phyloP scores from a whole-genome alignment of 2,797 vertebrate genomes.

The Basileuterus tristriatus region DNA sequence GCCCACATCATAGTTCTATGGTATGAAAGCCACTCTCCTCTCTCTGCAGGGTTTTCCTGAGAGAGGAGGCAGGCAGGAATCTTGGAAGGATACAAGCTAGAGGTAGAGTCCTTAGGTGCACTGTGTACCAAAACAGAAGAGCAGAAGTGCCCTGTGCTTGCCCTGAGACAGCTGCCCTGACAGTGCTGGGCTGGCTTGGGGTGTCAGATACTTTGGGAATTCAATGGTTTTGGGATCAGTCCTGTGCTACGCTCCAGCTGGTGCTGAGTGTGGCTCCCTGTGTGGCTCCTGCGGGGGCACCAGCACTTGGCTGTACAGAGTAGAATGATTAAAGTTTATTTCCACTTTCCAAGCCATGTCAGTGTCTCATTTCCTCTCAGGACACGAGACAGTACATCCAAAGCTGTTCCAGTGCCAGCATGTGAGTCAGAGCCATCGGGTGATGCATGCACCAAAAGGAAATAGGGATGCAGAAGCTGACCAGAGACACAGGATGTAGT shows the following conservation, averaged over 20 bases:
- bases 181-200: not conserved
- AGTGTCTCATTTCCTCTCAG: not conserved
- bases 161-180: rapidly evolving
- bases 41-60: not conserved
- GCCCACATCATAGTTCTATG: not conserved
- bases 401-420: not conserved
- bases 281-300: rapidly evolving
- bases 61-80: not conserved
- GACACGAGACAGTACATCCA: not conserved
- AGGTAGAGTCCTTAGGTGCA: not conserved
- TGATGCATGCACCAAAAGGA: not conserved
- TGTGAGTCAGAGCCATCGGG: not conserved
- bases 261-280: not conserved
- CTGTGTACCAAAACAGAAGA: not conserved
- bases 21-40: too few species aligned
- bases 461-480: not conserved
- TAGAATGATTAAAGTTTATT: not conserved
- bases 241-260: not conserved
- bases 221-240: rapidly evolving
- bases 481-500: not conserved
- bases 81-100: not conserved
- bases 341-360: not conserved
- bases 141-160: not conserved
- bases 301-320: not conserved
- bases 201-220: not conserved